phyloP scores from a whole-genome alignment of 2,797 vertebrate species.

The Somateria mollissima region DNA sequence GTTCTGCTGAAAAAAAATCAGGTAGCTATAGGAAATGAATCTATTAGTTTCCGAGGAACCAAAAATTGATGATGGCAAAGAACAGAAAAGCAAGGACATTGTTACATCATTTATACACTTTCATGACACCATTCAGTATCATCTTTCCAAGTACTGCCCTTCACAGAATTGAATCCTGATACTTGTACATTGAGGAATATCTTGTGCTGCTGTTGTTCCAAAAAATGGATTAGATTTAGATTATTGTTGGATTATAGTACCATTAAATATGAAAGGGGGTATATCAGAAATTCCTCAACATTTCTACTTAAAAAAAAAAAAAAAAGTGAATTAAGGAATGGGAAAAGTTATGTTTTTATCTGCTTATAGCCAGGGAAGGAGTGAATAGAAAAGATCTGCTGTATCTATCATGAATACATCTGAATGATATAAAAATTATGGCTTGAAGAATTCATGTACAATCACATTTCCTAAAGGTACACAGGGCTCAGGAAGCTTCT shows the following conservation, averaged over 20 bases:
- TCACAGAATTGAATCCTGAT: background rate
- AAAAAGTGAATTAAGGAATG: background rate
- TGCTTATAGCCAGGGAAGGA: background rate
- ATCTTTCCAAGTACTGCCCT: conserved; percentile 12
- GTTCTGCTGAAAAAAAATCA: conserved; percentile 46
- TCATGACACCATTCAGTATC: conserved; percentile 12
- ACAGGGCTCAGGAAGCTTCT: conserved; percentile 4
- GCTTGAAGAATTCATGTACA: background rate
- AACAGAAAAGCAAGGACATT: conserved; percentile 49
- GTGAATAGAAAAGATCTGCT: background rate
- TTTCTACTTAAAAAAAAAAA: background rate
- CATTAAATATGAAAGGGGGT: background rate
- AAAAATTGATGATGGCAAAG: conserved; percentile 54
- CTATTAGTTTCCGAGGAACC: conserved; percentile 20
- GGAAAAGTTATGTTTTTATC: background rate
- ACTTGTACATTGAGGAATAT: background rate
- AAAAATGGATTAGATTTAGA: background rate
- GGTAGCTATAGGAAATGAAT: conserved; percentile 43
- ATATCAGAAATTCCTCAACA: background rate
- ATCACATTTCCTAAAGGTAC: background rate
- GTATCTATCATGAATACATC: background rate
- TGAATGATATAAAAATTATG: conserved; percentile 14
- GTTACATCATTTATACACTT: conserved; percentile 33
- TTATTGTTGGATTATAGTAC: background rate
- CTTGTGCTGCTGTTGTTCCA: background rate